Conservation (phyloP, 2,113 vertebrate species). For the Tetrax tetrax region DNA sequence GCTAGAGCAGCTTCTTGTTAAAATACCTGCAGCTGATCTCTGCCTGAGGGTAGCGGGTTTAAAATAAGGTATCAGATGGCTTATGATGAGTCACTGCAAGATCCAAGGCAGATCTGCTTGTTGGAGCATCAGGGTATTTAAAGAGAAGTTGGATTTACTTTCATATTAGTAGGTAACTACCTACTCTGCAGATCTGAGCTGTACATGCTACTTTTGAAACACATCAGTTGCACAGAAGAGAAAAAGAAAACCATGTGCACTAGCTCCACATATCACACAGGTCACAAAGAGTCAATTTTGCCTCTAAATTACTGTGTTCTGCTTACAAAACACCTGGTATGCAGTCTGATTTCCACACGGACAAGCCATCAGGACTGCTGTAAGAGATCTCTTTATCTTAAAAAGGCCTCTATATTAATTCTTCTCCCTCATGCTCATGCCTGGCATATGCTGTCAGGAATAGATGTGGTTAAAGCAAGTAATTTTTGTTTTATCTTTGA, state of each 20-base stretch:
- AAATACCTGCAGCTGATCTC: background rate
- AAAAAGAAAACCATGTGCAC: background rate
- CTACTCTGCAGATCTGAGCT: background rate
- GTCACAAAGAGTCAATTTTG: constrained; percentile 3
- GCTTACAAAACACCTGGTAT: constrained; percentile 5
- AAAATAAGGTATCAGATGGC: background rate
- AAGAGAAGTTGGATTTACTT: background rate
- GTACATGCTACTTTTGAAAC: background rate
- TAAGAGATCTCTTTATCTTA: constrained; percentile 2
- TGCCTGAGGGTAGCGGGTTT: background rate
- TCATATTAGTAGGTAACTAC: background rate
- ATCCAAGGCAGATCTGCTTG: background rate
- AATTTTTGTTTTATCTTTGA: constrained; percentile 17
- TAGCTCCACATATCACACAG: background rate
- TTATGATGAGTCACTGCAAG: background rate
- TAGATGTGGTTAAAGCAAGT: background rate
- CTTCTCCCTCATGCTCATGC: background rate
- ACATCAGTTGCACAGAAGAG: background rate
- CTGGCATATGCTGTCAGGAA: background rate
- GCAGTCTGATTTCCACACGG: background rate
- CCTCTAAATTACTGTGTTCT: constrained; percentile 24
- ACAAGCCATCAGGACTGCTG: background rate
- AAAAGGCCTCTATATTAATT: background rate
- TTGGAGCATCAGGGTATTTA: background rate
- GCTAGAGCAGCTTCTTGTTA: background rate